These are phyloP conservation scores for Carassius carassius DNA, from an alignment of 2,113 vertebrate genomes.

Conservation along the genomic window DNA sequence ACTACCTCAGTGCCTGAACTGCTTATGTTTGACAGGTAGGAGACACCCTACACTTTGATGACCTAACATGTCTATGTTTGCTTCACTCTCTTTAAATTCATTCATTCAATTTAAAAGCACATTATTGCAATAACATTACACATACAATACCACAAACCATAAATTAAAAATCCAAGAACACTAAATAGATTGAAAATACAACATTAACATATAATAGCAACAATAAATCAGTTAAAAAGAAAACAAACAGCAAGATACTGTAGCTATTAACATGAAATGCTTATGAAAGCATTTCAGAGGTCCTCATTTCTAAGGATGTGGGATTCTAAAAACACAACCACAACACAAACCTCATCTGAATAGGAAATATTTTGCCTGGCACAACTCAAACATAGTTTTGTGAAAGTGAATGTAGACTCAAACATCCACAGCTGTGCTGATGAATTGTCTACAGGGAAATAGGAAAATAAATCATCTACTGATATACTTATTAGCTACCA, in stretches of 20 bases:
- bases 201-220: not conserved
- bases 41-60: slow-evolving; percentile 17
- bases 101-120: not conserved
- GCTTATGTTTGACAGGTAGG: slow-evolving; percentile 19
- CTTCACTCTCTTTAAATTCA: not conserved
- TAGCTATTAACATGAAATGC: not conserved
- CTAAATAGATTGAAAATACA: not conserved
- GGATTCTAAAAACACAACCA: not conserved
- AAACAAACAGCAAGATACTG: not conserved
- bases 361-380: not conserved
- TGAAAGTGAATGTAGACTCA: not conserved
- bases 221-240: not conserved
- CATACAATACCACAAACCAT: not conserved
- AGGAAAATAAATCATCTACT: too few relatives aligned
- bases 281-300: not conserved
- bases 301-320: not conserved
- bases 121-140: not conserved
- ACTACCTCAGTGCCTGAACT: not conserved
- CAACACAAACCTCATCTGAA: not conserved
- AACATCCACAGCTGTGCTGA: not conserved
- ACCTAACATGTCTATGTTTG: not conserved
- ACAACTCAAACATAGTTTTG: not conserved
- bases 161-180: not conserved
- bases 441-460: too few relatives aligned
- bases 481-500: too few relatives aligned